phyloP scores from a whole-genome alignment of 1,140 invertebrate species.

The Chironomus tepperi region DNA sequence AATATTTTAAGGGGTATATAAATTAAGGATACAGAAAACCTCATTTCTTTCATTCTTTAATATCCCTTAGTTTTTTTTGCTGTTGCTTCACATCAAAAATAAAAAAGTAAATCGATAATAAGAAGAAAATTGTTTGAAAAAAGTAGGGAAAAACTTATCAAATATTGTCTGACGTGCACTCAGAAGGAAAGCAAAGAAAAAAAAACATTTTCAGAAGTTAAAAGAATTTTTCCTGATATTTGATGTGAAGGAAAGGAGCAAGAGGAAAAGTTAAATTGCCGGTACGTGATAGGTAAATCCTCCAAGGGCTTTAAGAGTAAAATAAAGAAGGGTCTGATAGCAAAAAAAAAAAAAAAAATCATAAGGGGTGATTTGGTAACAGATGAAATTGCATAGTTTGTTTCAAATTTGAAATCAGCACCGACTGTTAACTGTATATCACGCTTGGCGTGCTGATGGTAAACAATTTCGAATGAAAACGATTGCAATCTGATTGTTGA shows the following conservation, averaged over 20 bases:
- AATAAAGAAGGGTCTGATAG: background rate
- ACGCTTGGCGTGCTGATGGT: background rate
- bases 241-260: background rate
- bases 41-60: no score
- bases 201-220: constrained; percentile 15
- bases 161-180: background rate
- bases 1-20: no score
- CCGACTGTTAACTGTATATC: background rate
- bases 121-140: background rate
- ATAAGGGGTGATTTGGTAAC: background rate
- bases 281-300: constrained; percentile 21
- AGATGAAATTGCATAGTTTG: background rate
- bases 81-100: background rate
- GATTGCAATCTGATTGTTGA: constrained; percentile 12
- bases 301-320: background rate
- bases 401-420: constrained; percentile 1
- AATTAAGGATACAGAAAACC: no score
- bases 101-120: background rate
- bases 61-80: no score
- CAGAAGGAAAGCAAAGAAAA: background rate
- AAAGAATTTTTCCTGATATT: background rate
- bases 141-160: background rate
- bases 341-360: background rate
- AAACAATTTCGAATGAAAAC: background rate
- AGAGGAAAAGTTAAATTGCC: constrained; percentile 14